phyloP scores from a whole-genome alignment of 2,888 invertebrate species.

The Cosmopolites sordidus region DNA sequence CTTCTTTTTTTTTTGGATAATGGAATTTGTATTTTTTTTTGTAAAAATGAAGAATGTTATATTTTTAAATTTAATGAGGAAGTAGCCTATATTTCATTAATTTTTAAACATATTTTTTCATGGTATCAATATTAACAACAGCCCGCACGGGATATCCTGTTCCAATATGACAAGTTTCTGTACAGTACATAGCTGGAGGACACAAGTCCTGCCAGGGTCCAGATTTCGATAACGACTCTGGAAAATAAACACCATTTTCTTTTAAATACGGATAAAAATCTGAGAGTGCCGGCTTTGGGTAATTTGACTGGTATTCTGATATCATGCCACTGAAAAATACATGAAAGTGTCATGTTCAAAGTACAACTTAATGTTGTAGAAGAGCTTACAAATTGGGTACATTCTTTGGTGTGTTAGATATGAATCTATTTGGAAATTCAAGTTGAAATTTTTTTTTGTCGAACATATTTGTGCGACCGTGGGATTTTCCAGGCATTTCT shows the following conservation, averaged over 20 bases:
- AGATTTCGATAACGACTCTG: slow-evolving; percentile 36
- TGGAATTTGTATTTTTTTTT: too few relatives aligned
- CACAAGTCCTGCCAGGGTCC: slow-evolving; percentile 43
- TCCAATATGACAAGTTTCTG: slow-evolving; percentile 48
- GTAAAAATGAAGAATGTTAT: too few relatives aligned
- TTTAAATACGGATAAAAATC: slow-evolving; percentile 39
- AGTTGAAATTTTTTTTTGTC: slow-evolving; percentile 33
- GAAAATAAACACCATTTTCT: slow-evolving; percentile 36
- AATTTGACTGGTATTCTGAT: slow-evolving; percentile 41
- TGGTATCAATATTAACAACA: slow-evolving; percentile 33
- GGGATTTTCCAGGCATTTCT: slow-evolving; percentile 28
- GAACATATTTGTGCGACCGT: slow-evolving; percentile 34
- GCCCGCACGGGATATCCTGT: slow-evolving; percentile 45
- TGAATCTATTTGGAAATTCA: slow-evolving; percentile 33
- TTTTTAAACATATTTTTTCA: slow-evolving; percentile 5
- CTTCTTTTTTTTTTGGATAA: too few relatives aligned
- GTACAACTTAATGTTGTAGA: too few relatives aligned
- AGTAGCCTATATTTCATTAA: slow-evolving; percentile 4
- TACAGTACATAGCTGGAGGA: slow-evolving; percentile 48
- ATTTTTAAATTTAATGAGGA: too few relatives aligned
- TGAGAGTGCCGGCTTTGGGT: slow-evolving; percentile 38
- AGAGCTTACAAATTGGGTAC: slow-evolving; percentile 41
- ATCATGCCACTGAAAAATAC: slow-evolving; percentile 36
- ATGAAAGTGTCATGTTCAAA: too few relatives aligned
- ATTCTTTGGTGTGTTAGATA: slow-evolving; percentile 32